These are phyloP conservation scores for Equus przewalskii DNA, from an alignment of 2,113 vertebrate species.

Conservation along the genomic window DNA sequence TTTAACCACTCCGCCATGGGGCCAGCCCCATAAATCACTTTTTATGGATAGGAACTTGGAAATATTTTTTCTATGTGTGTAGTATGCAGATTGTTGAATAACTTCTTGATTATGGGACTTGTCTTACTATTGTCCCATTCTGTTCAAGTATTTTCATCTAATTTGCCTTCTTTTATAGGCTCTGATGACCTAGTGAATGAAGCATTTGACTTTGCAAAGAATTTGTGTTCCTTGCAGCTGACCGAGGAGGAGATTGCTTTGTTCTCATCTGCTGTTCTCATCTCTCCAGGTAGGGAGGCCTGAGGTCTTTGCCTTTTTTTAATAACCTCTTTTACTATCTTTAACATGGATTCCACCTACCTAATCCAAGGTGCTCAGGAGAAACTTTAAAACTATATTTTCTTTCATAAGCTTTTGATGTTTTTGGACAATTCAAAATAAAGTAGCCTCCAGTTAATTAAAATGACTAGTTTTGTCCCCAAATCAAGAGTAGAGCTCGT, in stretches of 20 bases:
- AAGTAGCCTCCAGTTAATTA: conserved; percentile 8
- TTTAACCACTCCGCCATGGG: too few relatives aligned
- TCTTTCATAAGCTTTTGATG: conserved; percentile 50
- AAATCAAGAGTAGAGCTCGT: neutral
- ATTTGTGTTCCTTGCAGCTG: conserved; percentile 97
- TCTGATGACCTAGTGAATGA: conserved; percentile 98
- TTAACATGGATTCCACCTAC: conserved; percentile 3
- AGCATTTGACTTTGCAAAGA: conserved; percentile 99
- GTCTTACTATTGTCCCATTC: neutral
- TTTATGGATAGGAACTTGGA: neutral
- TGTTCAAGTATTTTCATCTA: conserved; percentile 48
- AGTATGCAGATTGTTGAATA: neutral
- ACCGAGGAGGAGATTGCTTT: conserved; percentile 99
- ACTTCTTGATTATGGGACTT: neutral
- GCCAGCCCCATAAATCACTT: neutral
- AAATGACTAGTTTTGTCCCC: conserved; percentile 10
- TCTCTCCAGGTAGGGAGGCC: conserved; percentile 95
- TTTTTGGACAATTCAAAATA: conserved; percentile 57
- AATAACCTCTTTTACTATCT: neutral
- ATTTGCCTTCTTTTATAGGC: conserved; percentile 88
- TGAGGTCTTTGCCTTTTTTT: neutral
- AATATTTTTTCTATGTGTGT: neutral
- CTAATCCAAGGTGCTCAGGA: neutral
- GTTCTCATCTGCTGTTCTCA: conserved; percentile 98
- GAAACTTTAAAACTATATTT: conserved; percentile 46